phyloP scores from a whole-genome alignment of 2,797 vertebrate genomes.

The Xenopus petersii region DNA sequence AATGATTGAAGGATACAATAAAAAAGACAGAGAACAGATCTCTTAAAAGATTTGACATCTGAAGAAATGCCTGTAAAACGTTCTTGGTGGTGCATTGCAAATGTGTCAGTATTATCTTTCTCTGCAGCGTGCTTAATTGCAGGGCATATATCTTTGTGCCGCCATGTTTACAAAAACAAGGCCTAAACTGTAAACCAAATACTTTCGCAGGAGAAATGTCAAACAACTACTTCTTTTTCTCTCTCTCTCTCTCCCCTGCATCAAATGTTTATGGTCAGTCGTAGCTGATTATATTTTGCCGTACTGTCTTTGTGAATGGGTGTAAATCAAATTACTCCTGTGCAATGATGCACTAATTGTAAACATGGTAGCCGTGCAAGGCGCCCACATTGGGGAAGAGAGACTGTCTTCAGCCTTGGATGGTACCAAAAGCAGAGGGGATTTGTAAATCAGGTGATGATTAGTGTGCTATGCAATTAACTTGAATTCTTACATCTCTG shows the following conservation, averaged over 20 bases:
- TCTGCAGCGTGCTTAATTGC: constrained; percentile 26
- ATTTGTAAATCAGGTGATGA: too few species aligned
- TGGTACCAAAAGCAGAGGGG: too few species aligned
- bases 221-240: constrained; percentile 28
- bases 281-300: constrained; percentile 24
- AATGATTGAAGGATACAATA: constrained; percentile 43
- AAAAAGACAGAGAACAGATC: constrained; percentile 45
- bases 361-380: constrained; percentile 4
- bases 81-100: constrained; percentile 45
- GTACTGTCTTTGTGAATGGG: constrained; percentile 6
- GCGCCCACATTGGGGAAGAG: too few species aligned
- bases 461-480: too few species aligned
- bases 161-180: constrained; percentile 42
- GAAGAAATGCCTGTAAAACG: constrained; percentile 40
- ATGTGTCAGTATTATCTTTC: constrained; percentile 44
- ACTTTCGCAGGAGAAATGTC: constrained; percentile 40
- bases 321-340: constrained; percentile 25
- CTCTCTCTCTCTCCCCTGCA: constrained; percentile 24
- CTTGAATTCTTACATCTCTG: too few species aligned
- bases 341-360: constrained; percentile 11
- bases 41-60: constrained; percentile 36
- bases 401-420: too few species aligned
- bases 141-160: constrained; percentile 39
- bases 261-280: constrained; percentile 38
- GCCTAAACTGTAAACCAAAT: constrained; percentile 43